phyloP scores from a whole-genome alignment of 2,888 invertebrate genomes.

The Folsomia candida region DNA sequence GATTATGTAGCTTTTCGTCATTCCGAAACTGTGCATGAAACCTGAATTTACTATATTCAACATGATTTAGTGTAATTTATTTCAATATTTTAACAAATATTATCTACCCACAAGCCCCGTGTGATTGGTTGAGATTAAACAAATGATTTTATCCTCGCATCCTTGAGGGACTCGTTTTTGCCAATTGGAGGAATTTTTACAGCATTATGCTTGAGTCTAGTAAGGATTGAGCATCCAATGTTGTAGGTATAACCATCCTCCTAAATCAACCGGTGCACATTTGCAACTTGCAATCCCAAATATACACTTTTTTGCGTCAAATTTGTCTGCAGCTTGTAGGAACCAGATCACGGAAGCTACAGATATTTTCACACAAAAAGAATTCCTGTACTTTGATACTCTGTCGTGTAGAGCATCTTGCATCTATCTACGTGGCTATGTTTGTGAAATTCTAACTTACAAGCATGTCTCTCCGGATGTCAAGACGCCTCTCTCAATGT shows the following conservation, averaged over 20 bases:
- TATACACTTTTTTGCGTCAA: constrained; percentile 54
- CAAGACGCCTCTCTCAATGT: constrained; percentile 55
- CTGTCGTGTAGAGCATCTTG: too few relatives aligned
- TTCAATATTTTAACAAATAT: too few relatives aligned
- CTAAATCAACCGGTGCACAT: constrained; percentile 56
- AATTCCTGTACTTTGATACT: too few relatives aligned
- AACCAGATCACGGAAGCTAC: constrained; percentile 56
- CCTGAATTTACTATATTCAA: too few relatives aligned
- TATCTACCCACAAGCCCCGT: too few relatives aligned
- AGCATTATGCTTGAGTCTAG: constrained; percentile 54
- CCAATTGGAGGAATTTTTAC: constrained; percentile 51
- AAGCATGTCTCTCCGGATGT: constrained; percentile 57
- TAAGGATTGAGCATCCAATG: constrained; percentile 54
- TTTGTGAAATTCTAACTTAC: too few relatives aligned
- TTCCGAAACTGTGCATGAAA: constrained; percentile 60
- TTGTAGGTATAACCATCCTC: constrained; percentile 56
- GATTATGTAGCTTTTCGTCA: constrained; percentile 59
- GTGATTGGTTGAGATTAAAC: too few relatives aligned
- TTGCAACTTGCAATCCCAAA: constrained; percentile 55
- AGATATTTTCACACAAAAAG: too few relatives aligned
- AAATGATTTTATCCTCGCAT: too few relatives aligned
- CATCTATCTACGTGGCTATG: too few relatives aligned
- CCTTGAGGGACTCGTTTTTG: constrained; percentile 41
- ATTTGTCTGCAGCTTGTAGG: constrained; percentile 54
- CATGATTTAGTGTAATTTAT: too few relatives aligned